Evolutionary conservation across 2,113 vertebrate genomes (phyloP).

Genomic region (Plestiodon gilberti): DNA sequence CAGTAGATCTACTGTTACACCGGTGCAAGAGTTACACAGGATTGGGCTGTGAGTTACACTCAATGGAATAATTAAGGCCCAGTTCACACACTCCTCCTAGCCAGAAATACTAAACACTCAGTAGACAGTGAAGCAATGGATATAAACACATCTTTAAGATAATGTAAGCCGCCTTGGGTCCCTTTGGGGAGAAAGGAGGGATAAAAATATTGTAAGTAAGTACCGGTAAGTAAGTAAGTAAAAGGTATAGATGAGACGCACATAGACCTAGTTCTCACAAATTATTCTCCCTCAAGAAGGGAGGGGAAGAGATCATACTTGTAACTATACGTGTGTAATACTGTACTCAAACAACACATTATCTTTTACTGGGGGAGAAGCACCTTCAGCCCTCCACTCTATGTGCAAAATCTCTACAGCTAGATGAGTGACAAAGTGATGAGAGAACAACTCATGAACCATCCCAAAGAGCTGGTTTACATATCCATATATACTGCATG

Average conservation of each 20-base stretch:
- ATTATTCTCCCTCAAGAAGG: neutral
- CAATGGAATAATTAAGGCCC: too few relatives aligned
- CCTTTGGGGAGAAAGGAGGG: too few relatives aligned
- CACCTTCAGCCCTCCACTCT: neutral
- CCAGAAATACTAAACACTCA: too few relatives aligned
- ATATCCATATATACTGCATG: neutral
- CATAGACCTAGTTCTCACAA: neutral
- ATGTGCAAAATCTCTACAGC: neutral
- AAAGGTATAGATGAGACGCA: neutral
- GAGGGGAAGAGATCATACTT: too few relatives aligned
- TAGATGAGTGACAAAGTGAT: neutral
- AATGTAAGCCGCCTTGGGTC: too few relatives aligned
- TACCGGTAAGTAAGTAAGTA: neutral
- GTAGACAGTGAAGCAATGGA: too few relatives aligned
- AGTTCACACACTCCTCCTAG: too few relatives aligned
- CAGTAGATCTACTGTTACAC: too few relatives aligned
- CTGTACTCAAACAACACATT: neutral
- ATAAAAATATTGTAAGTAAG: neutral
- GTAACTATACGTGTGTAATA: neutral
- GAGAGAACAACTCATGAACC: neutral
- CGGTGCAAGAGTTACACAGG: too few relatives aligned
- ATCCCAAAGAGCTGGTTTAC: neutral
- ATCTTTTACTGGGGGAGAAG: neutral
- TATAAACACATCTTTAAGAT: too few relatives aligned
- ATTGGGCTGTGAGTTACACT: too few relatives aligned